Base-by-base conservation (phyloP, 1,140 invertebrate species). In the Drosophila punjabiensis region DNA sequence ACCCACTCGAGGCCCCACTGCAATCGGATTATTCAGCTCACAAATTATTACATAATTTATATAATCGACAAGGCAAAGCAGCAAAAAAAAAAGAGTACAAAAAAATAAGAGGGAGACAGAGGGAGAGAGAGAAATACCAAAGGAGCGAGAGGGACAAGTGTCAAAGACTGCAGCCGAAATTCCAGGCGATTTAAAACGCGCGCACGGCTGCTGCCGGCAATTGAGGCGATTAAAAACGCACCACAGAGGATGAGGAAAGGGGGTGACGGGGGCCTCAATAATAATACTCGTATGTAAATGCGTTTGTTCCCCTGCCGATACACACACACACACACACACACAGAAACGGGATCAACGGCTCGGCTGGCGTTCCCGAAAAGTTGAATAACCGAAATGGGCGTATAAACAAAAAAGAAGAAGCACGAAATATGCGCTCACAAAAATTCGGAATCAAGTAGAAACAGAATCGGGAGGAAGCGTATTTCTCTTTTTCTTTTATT, bases 351-450 rank as follows among this genome's bases (percentile, higher is more conserved):
- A 88, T 88, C 85, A 88, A 88, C 79, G 85, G 80, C 84, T 84
- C 81, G 75, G 50, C 50, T 53, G 52, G 77, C 82, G 63, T 88
- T 85, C 81, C 79, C 86, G 81, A 81, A 90, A 90, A 90, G 85
- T 88, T 88, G 85, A 88, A 88, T 88, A 88, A 88, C 85, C 85
- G 81, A 88, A 81, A 88, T 87, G 83, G 84, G 84, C 83, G 84
- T 87, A 89, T 84, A 89, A 89, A 84, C 77, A 81, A 48, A 70
- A 69, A 50, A 39, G 48, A 55, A 30, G n/a, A 71, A 56, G 18
- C 32, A n/a, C 41, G 24, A 41, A 33, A 37, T n/a, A n/a, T 58
- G 39, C 48, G 67, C n/a, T 55, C 50, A 41, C 13, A 35, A 43
- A 73, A 61, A 37, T 73, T 35, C 70, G 24, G 66, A 71, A 52